Evolutionary conservation across 2,888 invertebrate species (phyloP).

Genomic region (Athripsodes cinereus): DNA sequence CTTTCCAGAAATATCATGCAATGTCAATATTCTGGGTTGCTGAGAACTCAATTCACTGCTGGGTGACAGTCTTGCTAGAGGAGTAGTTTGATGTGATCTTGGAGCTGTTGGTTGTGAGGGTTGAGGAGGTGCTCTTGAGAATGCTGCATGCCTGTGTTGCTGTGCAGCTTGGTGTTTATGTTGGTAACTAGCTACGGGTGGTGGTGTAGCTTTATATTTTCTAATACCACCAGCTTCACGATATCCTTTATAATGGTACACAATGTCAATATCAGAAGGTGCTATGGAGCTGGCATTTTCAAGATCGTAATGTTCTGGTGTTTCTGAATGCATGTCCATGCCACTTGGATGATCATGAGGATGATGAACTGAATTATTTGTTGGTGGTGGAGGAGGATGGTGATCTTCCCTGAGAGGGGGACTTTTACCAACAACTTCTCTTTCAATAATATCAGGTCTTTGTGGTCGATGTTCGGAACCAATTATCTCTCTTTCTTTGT

Average conservation of each 20-base stretch:
- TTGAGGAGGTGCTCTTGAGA: conserved; percentile 65
- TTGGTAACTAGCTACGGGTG: conserved; percentile 68
- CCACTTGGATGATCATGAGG: conserved; percentile 66
- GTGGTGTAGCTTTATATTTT: conserved; percentile 84
- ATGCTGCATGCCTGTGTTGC: conserved; percentile 69
- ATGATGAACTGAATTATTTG: conserved; percentile 64
- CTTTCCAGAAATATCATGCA: conserved; percentile 91
- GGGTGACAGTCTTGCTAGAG: conserved; percentile 82
- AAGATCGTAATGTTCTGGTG: conserved; percentile 90
- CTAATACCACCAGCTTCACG: conserved; percentile 77
- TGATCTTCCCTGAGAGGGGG: conserved; percentile 73
- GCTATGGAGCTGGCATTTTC: conserved; percentile 97
- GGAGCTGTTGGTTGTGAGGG: conserved; percentile 61
- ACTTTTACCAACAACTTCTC: conserved; percentile 80
- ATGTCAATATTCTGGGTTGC: conserved; percentile 85
- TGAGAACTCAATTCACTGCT: conserved; percentile 89
- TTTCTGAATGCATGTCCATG: conserved; percentile 70
- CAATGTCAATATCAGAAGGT: conserved; percentile 94
- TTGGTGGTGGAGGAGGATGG: conserved; percentile 73
- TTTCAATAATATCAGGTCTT: conserved; percentile 88
- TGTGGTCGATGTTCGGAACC: conserved; percentile 70
- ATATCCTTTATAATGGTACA: conserved; percentile 93
- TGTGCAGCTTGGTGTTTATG: conserved; percentile 69
- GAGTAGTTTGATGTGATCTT: conserved; percentile 82
- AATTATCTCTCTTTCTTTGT: conserved; percentile 78